Percentiles rank a stretch among this genome's conserved stretches.
phyloP scores from a whole-genome alignment of 2,113 vertebrate species.

The Regulus satrapa region DNA sequence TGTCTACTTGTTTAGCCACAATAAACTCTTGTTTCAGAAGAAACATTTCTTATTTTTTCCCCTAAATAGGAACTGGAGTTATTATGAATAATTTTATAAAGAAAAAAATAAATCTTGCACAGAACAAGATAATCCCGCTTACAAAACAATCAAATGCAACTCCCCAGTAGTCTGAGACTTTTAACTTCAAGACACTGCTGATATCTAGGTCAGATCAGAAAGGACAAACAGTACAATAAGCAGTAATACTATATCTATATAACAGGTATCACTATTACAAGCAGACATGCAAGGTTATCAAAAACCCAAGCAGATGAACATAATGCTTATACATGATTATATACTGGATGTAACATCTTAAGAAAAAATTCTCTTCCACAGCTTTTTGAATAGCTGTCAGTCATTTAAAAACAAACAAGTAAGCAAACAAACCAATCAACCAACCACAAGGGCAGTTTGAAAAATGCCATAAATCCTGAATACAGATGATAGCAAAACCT shows the following conservation, averaged over 20 bases:
- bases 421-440: too few relatives aligned
- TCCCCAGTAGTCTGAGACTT: neutral
- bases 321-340: neutral
- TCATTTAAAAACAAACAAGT: neutral
- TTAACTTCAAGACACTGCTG: neutral
- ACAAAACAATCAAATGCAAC: neutral
- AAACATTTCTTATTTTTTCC: neutral
- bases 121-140: neutral
- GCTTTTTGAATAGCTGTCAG: neutral
- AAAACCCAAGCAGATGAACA: neutral
- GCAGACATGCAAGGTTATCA: neutral
- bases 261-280: neutral
- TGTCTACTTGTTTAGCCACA: neutral
- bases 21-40: neutral
- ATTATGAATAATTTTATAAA: fast-evolving
- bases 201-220: neutral
- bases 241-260: too few relatives aligned
- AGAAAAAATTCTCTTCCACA: neutral
- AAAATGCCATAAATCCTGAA: neutral
- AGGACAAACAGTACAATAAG: neutral
- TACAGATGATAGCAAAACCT: neutral
- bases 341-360: neutral
- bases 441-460: neutral
- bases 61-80: neutral
- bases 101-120: neutral